A percentile compares a stretch with the other conserved stretches of the same genome.
Conservation (phyloP, 2,888 invertebrate genomes). For the Sepioteuthis lessoniana region DNA sequence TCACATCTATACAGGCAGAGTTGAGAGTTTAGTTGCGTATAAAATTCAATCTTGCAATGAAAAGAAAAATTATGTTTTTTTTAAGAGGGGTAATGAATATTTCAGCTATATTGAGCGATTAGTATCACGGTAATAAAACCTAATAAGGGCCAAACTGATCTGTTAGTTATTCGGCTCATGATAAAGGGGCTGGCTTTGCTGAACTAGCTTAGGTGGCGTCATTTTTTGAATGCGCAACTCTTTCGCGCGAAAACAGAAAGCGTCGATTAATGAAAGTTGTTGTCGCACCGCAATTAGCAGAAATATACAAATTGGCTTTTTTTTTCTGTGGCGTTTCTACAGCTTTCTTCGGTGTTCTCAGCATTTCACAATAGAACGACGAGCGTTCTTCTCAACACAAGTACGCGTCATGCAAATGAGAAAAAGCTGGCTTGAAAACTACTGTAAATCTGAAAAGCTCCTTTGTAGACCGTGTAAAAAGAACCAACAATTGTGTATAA, state of each 20-base stretch:
- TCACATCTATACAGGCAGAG: not conserved
- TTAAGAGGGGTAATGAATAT: conserved; percentile 38
- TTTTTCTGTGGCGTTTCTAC: not conserved
- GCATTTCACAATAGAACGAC: conserved; percentile 36
- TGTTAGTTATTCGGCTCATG: not conserved
- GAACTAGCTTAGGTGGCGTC: conserved; percentile 17
- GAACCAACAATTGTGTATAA: conserved; percentile 64
- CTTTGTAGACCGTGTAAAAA: conserved; percentile 63
- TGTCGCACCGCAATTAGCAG: not conserved
- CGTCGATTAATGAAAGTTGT: not conserved
- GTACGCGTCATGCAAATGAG: conserved; percentile 47
- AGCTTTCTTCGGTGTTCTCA: conserved; percentile 36
- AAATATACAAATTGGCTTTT: conserved; percentile 25
- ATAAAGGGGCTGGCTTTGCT: conserved; percentile 34
- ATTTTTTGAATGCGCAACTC: conserved; percentile 46
- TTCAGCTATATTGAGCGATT: not conserved
- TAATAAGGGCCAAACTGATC: not conserved
- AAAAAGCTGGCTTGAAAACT: conserved; percentile 45
- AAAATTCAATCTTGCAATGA: not conserved
- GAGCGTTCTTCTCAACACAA: conserved; percentile 38
- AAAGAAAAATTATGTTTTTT: not conserved
- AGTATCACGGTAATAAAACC: not conserved
- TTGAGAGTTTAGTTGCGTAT: conserved; percentile 42
- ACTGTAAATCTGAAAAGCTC: conserved; percentile 55
- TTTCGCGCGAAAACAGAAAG: conserved; percentile 45